Percentiles rank a stretch among this genome's conserved stretches.
Conservation (phyloP, 2,113 vertebrate species). For the Mustelus asterias region DNA sequence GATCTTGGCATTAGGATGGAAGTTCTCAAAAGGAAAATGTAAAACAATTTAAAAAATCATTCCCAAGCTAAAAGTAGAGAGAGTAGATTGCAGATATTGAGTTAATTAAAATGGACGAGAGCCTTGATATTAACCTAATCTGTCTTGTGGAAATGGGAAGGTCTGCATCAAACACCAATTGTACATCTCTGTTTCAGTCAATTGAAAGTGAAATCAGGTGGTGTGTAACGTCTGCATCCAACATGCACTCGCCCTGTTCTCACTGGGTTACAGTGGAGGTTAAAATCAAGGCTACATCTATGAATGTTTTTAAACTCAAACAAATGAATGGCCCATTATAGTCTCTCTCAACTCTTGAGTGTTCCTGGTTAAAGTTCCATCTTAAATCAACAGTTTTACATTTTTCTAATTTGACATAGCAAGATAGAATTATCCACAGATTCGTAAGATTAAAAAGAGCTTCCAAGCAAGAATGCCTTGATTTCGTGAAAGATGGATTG, state of each 20-base stretch:
- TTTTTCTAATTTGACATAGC: not conserved
- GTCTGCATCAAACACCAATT: not conserved
- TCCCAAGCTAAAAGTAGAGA: not conserved
- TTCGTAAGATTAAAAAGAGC: not conserved
- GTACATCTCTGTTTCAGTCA: not conserved
- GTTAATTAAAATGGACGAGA: not conserved
- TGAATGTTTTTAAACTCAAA: not conserved
- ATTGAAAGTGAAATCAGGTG: not conserved
- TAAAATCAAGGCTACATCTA: not conserved
- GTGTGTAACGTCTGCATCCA: not conserved
- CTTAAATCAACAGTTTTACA: not conserved
- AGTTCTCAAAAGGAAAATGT: not conserved
- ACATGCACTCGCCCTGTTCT: not conserved
- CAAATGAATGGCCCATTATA: not conserved
- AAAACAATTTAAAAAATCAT: not conserved
- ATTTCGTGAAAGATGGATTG: not conserved
- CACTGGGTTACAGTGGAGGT: not conserved
- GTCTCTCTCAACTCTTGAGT: not conserved
- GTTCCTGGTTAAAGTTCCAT: not conserved
- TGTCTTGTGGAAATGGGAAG: not conserved
- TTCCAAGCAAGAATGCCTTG: not conserved
- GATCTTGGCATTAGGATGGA: slow-evolving; percentile 9
- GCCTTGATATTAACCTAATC: not conserved
- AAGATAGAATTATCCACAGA: not conserved
- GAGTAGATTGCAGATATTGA: not conserved